Conservation (phyloP, 2,888 invertebrate species). For the Limenitis camilla region DNA sequence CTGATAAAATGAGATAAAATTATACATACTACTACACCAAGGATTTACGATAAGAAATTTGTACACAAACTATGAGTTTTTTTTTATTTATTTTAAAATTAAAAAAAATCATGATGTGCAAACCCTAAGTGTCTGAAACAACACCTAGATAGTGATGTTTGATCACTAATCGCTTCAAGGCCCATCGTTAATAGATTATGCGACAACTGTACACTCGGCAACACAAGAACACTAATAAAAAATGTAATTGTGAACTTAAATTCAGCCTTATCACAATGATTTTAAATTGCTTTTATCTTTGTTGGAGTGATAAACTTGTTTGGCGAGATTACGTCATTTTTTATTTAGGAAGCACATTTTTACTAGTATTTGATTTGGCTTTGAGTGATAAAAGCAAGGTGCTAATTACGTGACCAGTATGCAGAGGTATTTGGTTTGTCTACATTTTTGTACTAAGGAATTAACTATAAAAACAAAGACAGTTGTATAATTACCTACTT, state of each 20-base stretch:
- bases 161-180: slow-evolving; percentile 40
- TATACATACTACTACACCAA: too few species aligned
- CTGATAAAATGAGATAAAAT: too few species aligned
- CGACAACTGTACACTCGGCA: slow-evolving; percentile 26
- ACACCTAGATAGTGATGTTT: slow-evolving; percentile 39
- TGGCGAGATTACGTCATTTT: slow-evolving; percentile 2
- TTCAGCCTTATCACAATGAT: neutral
- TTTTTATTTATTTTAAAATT: too few species aligned
- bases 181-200: slow-evolving; percentile 36
- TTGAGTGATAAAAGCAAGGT: slow-evolving; percentile 9
- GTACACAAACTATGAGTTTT: too few species aligned
- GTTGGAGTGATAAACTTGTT: neutral
- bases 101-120: slow-evolving; percentile 4
- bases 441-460: neutral
- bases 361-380: slow-evolving; percentile 14
- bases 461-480: neutral
- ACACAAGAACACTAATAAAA: neutral
- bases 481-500: too few species aligned
- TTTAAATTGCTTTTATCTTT: neutral
- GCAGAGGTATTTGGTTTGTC: neutral
- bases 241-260: slow-evolving; percentile 6
- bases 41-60: too few species aligned
- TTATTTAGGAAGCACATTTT: slow-evolving; percentile 13
- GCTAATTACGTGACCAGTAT: slow-evolving; percentile 5
- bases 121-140: slow-evolving; percentile 28